phyloP scores from a whole-genome alignment of 2,113 vertebrate genomes.

The Hypomesus transpacificus region DNA sequence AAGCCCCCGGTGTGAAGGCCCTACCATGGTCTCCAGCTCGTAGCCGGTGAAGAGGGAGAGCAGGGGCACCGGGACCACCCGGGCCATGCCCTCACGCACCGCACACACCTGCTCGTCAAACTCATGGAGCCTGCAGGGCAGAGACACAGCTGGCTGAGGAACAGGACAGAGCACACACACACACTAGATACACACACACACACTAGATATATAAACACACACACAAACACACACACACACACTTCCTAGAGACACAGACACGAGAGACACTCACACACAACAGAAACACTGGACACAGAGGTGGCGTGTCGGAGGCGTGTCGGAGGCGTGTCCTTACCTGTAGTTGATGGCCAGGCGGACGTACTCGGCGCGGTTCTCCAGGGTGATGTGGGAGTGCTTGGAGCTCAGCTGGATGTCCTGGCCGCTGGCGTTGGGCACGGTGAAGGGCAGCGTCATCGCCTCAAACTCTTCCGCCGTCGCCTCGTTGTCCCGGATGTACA shows the following conservation, averaged over 20 bases:
- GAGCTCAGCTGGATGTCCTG: slow-evolving; percentile 97
- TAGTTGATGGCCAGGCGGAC: slow-evolving; percentile 96
- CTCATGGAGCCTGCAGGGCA: slow-evolving; percentile 84
- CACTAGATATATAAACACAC: slow-evolving; percentile 1
- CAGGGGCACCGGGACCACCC: slow-evolving; percentile 92
- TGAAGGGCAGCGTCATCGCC: slow-evolving; percentile 95
- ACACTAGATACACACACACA: background rate
- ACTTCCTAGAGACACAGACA: background rate
- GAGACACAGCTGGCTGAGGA: background rate
- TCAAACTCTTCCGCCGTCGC: slow-evolving; percentile 95
- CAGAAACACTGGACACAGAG: too few relatives aligned
- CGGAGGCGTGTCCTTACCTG: slow-evolving; percentile 70
- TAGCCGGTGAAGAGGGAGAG: slow-evolving; percentile 97
- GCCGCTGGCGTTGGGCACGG: slow-evolving; percentile 92
- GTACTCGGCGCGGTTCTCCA: slow-evolving; percentile 93
- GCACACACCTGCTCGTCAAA: slow-evolving; percentile 97
- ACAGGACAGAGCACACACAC: background rate
- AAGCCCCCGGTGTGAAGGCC: background rate
- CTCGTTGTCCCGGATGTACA: slow-evolving; percentile 98
- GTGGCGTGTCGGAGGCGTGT: background rate
- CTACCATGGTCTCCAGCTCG: slow-evolving; percentile 96
- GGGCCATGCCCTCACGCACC: slow-evolving; percentile 96
- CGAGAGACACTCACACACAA: background rate
- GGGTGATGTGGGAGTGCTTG: slow-evolving; percentile 91
- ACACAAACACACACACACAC: background rate